Evolutionary conservation across 1,140 invertebrate species (phyloP).

Genomic region (Drosophila trapezifrons): DNA sequence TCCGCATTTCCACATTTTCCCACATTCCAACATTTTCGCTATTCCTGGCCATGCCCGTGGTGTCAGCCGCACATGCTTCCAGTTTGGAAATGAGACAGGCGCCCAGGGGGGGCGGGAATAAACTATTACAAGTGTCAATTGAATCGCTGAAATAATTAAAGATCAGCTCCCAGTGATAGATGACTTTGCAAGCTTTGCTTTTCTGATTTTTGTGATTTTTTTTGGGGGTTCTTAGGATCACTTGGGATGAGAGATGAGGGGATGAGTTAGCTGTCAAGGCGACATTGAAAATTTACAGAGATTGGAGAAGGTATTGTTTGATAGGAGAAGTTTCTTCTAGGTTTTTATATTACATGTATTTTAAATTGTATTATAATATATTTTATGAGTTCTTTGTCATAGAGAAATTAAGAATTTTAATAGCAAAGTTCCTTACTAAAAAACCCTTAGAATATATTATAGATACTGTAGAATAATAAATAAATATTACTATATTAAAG

Average conservation of each 20-base stretch:
- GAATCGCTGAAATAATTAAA: conserved; percentile 50
- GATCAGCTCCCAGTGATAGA: conserved; percentile 38
- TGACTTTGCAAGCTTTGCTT: conserved; percentile 10
- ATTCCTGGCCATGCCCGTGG: conserved; percentile 27
- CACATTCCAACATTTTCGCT: conserved; percentile 16
- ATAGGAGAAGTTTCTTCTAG: no score
- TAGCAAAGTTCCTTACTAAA: no score
- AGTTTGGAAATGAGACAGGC: conserved; percentile 41
- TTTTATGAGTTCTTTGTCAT: no score
- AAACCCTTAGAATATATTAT: no score
- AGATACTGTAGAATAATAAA: no score
- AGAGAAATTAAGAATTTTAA: no score
- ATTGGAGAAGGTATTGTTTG: neutral
- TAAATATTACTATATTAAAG: no score
- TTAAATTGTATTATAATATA: no score
- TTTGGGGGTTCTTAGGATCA: neutral
- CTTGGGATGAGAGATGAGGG: neutral
- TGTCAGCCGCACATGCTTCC: conserved; percentile 51
- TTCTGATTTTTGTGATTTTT: neutral
- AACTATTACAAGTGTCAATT: conserved; percentile 53
- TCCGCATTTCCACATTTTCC: conserved; percentile 25
- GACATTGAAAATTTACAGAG: neutral
- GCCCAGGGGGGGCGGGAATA: conserved; percentile 4
- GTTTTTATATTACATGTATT: no score
- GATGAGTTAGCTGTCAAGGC: neutral